Base-by-base conservation (phyloP, 2,888 invertebrate species). In the Melinopterus prodromus region DNA sequence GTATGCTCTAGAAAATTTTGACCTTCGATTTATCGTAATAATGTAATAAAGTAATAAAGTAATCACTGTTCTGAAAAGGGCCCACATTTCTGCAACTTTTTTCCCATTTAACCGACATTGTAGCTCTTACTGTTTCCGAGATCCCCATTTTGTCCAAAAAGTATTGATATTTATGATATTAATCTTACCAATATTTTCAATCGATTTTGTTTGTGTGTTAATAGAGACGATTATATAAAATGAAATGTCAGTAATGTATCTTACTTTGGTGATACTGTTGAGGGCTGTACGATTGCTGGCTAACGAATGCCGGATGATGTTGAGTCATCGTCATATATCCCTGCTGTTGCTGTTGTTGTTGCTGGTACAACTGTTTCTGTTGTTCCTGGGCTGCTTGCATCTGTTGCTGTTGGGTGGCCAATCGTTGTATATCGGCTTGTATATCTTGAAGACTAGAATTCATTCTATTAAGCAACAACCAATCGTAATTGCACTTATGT, bases 361-460 rank as follows among this genome's bases (percentile, higher is more conserved):
- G 88, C 82, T 89, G 89, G 81, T 89, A 88, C 87, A 93, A 90
- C 84, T 53, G 53, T 16, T 92, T 88, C 85, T 92, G 92, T 84
- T 93, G 92, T 85, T 92, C 91, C 85, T 93, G 91, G 83, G 90
- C 90, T 71, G 91, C 91, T 88, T 93, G 94, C 85, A 95, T 93
- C 89, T 94, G 94, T 89, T 92, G 93, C 87, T 95, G 95, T 87
- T 97, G 96, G 83, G 93, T 94, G 81, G 97, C 94, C 84, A 98
- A 92, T 85, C 96, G 93, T 90, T 97, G 96, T 88, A 98, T 97
- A 90, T 98, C 98, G 83, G 95, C 95, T 91, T 98, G 98, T 87
- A 98, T 95, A 90, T 98, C 98, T 88, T 96, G 95, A 87, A 98
- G 93, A 92, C 96, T 98, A 91, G 93, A 94, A 91, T 98, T 98